Conservation (phyloP, 2,888 invertebrate species). For the Zaprionus obscuricornis region DNA sequence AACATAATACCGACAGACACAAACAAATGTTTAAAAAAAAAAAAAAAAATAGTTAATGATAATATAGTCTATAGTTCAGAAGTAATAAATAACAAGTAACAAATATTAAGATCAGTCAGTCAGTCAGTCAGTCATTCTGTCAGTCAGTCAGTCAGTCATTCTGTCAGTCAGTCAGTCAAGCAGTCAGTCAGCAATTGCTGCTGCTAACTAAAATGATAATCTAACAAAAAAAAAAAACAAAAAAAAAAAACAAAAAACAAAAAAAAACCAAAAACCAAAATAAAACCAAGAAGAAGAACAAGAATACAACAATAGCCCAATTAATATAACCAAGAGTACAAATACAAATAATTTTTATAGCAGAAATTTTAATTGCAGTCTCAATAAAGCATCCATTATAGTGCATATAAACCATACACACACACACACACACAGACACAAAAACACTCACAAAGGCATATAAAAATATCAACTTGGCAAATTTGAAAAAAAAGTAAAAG, state of each 20-base stretch:
- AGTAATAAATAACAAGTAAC: constrained; percentile 59
- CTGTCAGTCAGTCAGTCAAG: no score
- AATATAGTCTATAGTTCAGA: constrained; percentile 11
- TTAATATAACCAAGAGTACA: constrained; percentile 83
- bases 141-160: no score
- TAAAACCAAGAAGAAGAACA: constrained; percentile 60
- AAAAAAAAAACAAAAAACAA: constrained; percentile 14
- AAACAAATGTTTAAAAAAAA: constrained; percentile 48
- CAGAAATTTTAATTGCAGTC: constrained; percentile 82
- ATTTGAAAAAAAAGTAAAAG: constrained; percentile 10
- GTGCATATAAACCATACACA: constrained; percentile 33
- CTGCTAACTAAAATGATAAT: no score
- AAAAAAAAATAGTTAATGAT: not conserved
- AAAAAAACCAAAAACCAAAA: constrained; percentile 47
- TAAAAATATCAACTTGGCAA: constrained; percentile 45
- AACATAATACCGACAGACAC: constrained; percentile 11
- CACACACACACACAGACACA: constrained; percentile 28
- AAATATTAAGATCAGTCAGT: no score
- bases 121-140: no score
- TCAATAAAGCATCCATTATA: constrained; percentile 73
- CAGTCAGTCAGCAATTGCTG: no score
- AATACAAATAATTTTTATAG: constrained; percentile 83
- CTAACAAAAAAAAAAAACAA: constrained; percentile 11
- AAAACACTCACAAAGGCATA: constrained; percentile 23
- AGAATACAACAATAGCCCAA: constrained; percentile 82